Evolutionary conservation across 2,888 invertebrate species (phyloP), one percentile per base, ranked within the genome.

Genomic region (Galeruca laticollis): DNA sequence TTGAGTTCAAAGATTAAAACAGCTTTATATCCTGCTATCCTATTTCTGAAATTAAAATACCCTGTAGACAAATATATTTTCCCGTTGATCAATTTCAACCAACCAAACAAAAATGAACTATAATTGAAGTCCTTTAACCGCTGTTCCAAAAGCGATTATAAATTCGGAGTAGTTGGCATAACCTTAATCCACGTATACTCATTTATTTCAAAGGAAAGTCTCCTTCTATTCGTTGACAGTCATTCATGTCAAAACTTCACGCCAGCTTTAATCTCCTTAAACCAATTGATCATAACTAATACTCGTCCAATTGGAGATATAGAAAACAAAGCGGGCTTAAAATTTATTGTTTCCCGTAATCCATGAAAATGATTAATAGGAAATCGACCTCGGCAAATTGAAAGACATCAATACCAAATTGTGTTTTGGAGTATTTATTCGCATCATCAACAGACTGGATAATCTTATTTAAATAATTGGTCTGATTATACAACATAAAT

Each of bases 311-410:
- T 63, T 31, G 62, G 51, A 63, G 63, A 51, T 63, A 63, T 63
- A 52, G 69, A 69, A 69, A 63, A 69, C 60, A 69, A 69, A 69
- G 63, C 40, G 59, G 40, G 49, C 63, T 57, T 60, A 51, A 69
- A 69, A 69, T 69, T 69, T 69, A 69, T 69, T 62, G 63, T 63
- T 57, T 63, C 31, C 59, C n/a, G 51, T 63, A 68, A 68, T 69
- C 57, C 69, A 51, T 18, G 57, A 59, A 59, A 63, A 60, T 69
- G 69, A 69, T 69, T 69, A 69, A 69, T 69, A 69, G 49, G 21
- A 31, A 63, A 26, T 52, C 57, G 63, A 63, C 26, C 21, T 49
- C 18, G 37, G 21, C 52, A 63, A 59, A 69, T 69, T 63, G 59
- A 63, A 59, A 59, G 51, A 59, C 69, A 69, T 69, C 59, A 69